A percentile compares a stretch with the other conserved stretches of the same genome.
Conservation (phyloP, 2,113 vertebrate genomes). For the Nyctibius bracteatus region DNA sequence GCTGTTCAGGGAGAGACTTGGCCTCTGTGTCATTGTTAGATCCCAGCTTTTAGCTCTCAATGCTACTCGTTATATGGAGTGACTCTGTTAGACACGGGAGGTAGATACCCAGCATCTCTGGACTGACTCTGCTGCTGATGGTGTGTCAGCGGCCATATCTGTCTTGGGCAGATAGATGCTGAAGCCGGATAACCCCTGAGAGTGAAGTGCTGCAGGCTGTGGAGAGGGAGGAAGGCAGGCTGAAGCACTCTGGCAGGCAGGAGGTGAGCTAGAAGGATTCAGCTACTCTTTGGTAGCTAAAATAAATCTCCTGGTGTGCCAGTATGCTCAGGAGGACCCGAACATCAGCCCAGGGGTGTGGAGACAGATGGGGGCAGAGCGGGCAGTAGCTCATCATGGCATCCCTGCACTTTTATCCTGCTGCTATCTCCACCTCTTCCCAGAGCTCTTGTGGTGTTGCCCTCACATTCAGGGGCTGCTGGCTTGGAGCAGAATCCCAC, state of each 20-base stretch:
- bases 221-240: neutral
- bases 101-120: neutral
- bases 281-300: neutral
- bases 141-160: accelerated
- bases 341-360: neutral
- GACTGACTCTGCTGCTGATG: neutral
- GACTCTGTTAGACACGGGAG: neutral
- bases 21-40: neutral
- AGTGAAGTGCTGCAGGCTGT: neutral
- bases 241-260: neutral
- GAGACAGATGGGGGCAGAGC: neutral
- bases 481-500: neutral
- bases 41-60: neutral
- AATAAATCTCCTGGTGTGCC: neutral
- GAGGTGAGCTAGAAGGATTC: neutral
- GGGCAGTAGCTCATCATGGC: neutral
- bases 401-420: neutral
- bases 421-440: neutral
- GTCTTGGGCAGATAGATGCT: neutral
- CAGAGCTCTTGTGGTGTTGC: neutral
- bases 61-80: neutral
- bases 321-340: neutral
- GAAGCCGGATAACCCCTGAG: neutral
- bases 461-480: neutral
- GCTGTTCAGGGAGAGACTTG: neutral